Evolutionary conservation across 2,888 invertebrate genomes (phyloP), one percentile per base, ranked within the genome.

Genomic region (Cynaeus angustus): DNA sequence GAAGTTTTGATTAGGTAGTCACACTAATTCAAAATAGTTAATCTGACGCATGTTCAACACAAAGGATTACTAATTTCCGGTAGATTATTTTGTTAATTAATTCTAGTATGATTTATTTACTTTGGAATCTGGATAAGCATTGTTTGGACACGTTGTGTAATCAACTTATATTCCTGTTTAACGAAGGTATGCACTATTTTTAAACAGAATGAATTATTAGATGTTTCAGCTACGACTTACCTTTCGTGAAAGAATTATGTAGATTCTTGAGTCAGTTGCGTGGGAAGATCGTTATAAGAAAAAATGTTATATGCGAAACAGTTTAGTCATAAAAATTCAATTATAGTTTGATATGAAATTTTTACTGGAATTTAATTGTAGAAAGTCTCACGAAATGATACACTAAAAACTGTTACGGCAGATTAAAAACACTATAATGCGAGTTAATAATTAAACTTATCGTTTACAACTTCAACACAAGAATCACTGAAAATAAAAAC

Each of bases 191-290:
- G 13, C 46, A 16, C 48, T 50, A 28, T 50, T 50, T 50, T 50
- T 50, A 46, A 46, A 46, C 46, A 13, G 46, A 14, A 46, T 46
- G 46, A 46, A 21, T 46, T 46, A 46, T 46, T 8, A n/a, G 46
- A 9, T 46, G 16, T 16, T 46, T 9, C 5, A 45, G 10, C 16
- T 21, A 43, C 12, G 43, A 10, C 10, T 43, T 43, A 43, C 12
- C 43, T 43, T 10, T 43, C 43, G 43, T 43, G 43, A 43, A 21
- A 12, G 43, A n/a, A 43, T 43, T 10, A 13, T 10, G 43, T 12
- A 13, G 10, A 7, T 43, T 12, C 2, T 43, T 43, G 7, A 13
- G 43, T 1, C 43, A 43, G 43, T 12, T 3, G 43, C 12, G 43
- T 9, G 10, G 43, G 12, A 1, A 43, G 43, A 10, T 10, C 37